Evolutionary conservation across 2,113 vertebrate species (phyloP).

Genomic region (Microcebus tavaratra): DNA sequence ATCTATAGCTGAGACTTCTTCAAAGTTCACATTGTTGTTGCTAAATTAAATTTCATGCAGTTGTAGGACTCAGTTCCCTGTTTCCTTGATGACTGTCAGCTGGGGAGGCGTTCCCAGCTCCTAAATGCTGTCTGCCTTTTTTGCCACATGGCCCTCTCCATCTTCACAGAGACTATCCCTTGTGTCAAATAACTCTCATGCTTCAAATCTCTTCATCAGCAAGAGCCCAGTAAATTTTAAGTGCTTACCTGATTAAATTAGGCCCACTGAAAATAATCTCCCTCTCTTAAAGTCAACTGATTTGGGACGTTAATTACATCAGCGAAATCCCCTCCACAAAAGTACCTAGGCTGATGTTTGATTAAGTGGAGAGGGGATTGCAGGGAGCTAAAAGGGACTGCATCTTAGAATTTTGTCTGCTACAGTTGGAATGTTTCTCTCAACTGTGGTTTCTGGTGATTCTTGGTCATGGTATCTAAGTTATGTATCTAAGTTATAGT

Average conservation of each 20-base stretch:
- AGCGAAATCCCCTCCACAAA: not conserved
- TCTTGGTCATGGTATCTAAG: not conserved
- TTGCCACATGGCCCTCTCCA: not conserved
- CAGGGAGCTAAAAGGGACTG: not conserved
- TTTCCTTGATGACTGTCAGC: not conserved
- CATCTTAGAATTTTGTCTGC: not conserved
- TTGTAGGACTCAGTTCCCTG: not conserved
- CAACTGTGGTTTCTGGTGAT: not conserved
- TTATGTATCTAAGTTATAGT: not conserved
- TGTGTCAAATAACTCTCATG: not conserved
- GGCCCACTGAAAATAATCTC: not conserved
- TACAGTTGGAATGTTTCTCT: not conserved
- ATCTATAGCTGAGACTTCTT: not conserved
- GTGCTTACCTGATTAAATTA: not conserved
- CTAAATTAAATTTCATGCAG: not conserved
- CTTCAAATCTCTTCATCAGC: not conserved
- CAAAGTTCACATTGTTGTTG: not conserved
- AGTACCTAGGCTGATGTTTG: not conserved
- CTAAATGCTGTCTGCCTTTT: not conserved
- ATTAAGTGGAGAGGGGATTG: not conserved
- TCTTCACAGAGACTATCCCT: not conserved
- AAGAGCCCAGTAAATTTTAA: not conserved
- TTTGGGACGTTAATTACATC: not conserved
- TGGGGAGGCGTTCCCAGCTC: not conserved
- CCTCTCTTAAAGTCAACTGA: not conserved